Evolutionary conservation across 1,140 invertebrate species (phyloP).

Genomic region (Euglossa dilemma): DNA sequence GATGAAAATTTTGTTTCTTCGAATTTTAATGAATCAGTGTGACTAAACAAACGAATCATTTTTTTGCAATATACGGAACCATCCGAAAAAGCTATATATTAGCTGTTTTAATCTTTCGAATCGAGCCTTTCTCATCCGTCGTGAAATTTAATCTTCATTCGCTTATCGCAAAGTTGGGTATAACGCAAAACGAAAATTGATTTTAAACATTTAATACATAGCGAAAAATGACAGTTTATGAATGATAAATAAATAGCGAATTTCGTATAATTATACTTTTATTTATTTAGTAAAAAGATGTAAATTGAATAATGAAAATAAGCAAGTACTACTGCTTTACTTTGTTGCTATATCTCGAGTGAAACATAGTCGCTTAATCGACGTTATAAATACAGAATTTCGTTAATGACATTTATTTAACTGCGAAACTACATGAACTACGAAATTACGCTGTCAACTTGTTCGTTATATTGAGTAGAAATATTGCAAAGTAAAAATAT

Average conservation of each 20-base stretch:
- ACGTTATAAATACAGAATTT: neutral
- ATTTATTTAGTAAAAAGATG: neutral
- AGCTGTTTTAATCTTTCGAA: neutral
- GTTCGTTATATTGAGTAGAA: neutral
- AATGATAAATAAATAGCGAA: neutral
- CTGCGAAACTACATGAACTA: too few species aligned
- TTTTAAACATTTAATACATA: neutral
- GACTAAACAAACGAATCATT: neutral
- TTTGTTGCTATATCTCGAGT: neutral
- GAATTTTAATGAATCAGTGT: neutral
- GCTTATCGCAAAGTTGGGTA: too few species aligned
- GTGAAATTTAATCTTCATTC: neutral
- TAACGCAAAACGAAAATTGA: too few species aligned
- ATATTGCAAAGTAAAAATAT: conserved; percentile 20
- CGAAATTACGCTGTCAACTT: neutral
- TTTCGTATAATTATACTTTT: too few species aligned
- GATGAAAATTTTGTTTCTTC: neutral
- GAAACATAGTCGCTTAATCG: neutral
- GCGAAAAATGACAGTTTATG: neutral
- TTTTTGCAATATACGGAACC: neutral
- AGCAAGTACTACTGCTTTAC: neutral
- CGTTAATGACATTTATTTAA: neutral
- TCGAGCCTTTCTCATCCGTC: neutral
- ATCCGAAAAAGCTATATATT: neutral
- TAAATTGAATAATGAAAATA: neutral